Base-by-base conservation (phyloP, 2,113 vertebrate genomes). In the Macaca fascicularis region DNA sequence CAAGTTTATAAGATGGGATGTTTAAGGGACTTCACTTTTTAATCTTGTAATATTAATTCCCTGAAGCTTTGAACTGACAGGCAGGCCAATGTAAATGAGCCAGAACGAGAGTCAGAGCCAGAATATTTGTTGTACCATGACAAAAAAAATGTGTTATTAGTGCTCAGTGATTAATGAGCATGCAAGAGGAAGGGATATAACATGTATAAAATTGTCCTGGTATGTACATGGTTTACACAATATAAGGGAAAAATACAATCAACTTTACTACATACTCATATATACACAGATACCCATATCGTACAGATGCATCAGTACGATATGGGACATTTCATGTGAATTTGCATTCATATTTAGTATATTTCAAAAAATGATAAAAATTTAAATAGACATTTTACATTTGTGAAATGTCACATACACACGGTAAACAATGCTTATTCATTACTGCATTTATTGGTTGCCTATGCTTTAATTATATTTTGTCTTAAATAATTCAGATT, bases 91-190 rank as follows among this genome's bases (percentile, higher is more conserved):
- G 98, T 98, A 98, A 99, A 99, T 98, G 98, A 98, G 84, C 94
- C 98, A 98, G 95, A 98, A 97, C 95, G 94, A 96, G 93, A 98
- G 95, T 96, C 98, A 97, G 97, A 97, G 97, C 98, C 97, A 98
- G 98, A 97, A 98, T 97, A 98, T 98, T 98, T 98, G 97, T 98
- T 97, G 98, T 97, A 97, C 95, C 95, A 97, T 32, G 17, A 98
- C 97, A 98, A 97, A 97, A 97, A 97, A 98, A 98, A 92, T 92
- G 98, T 40, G 59, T 98, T 98, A 98, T 98, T 98, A 98, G 98
- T 97, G 98, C 75, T 98, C 97, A 45, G 93, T 98, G 99, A 98
- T 98, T 98, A 98, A 99, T 98, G 98, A 98, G 95, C 92, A 94
- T 32, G 90, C 98, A 98, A 95, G 94, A 97, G 79, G 97, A 98